Conservation (phyloP, 2,113 vertebrate genomes). For the Mus pahari region DNA sequence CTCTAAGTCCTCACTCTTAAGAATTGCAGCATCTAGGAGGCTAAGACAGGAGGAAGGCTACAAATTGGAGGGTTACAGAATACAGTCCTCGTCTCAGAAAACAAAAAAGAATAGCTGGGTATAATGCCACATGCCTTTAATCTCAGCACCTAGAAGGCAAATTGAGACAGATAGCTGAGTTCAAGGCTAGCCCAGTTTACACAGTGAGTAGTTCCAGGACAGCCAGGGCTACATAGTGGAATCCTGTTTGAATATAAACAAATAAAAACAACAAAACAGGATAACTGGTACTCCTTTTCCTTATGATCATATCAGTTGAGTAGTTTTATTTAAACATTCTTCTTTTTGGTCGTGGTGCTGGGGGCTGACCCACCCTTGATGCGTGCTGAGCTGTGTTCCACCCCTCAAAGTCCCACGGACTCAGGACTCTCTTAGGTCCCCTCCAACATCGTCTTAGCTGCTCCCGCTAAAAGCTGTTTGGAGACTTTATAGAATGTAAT, state of each 20-base stretch:
- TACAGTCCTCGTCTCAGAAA: background rate
- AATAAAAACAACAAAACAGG: background rate
- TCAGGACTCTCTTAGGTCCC: background rate
- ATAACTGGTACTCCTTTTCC: background rate
- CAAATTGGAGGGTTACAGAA: background rate
- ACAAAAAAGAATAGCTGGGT: background rate
- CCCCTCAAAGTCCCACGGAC: background rate
- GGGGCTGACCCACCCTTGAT: background rate
- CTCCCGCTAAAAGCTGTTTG: background rate
- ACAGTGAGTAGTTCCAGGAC: background rate
- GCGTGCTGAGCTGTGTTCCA: background rate
- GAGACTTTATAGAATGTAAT: background rate
- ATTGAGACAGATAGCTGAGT: background rate
- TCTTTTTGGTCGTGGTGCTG: background rate
- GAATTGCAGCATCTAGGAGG: background rate
- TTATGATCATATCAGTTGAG: background rate
- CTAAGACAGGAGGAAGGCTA: background rate
- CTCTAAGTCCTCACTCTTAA: background rate
- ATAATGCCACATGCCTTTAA: background rate
- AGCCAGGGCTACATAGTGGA: background rate
- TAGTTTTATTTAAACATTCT: background rate
- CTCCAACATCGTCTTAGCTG: background rate
- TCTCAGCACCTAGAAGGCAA: background rate
- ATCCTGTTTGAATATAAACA: background rate
- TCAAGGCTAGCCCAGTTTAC: background rate